phyloP scores from a whole-genome alignment of 2,888 invertebrate genomes.

The Amphipoea oculea region DNA sequence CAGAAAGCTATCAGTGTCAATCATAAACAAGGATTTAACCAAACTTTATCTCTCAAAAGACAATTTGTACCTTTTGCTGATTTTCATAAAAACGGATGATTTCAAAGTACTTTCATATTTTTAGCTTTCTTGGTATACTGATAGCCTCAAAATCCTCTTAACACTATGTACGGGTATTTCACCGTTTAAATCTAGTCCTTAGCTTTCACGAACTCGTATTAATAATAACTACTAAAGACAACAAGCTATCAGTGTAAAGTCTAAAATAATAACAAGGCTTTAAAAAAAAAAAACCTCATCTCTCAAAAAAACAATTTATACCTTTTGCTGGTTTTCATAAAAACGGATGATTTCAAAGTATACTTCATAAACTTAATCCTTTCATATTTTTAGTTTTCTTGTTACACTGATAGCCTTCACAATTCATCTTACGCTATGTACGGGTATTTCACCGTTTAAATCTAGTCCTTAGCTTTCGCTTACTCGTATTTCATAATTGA shows the following conservation, averaged over 20 bases:
- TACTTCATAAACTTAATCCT: background rate
- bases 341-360: background rate
- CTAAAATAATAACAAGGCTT: background rate
- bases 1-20: background rate
- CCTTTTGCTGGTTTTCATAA: background rate
- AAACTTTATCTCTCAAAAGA: background rate
- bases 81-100: background rate
- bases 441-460: conserved; percentile 8
- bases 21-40: background rate
- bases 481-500: background rate
- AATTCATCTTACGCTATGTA: conserved; percentile 8
- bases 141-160: conserved; percentile 14
- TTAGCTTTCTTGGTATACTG: background rate
- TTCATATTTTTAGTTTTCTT: background rate
- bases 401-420: conserved; percentile 9
- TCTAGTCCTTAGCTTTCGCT: conserved; percentile 16
- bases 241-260: background rate
- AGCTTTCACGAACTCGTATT: background rate
- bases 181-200: conserved; percentile 16
- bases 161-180: conserved; percentile 2
- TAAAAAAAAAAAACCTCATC: background rate
- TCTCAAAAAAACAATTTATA: background rate
- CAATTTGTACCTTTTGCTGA: background rate
- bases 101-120: background rate
- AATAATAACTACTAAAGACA: background rate